A percentile compares a stretch with the other conserved stretches of the same genome.
Conservation (phyloP, 2,113 vertebrate species). For the Eudyptes chrysolophus region DNA sequence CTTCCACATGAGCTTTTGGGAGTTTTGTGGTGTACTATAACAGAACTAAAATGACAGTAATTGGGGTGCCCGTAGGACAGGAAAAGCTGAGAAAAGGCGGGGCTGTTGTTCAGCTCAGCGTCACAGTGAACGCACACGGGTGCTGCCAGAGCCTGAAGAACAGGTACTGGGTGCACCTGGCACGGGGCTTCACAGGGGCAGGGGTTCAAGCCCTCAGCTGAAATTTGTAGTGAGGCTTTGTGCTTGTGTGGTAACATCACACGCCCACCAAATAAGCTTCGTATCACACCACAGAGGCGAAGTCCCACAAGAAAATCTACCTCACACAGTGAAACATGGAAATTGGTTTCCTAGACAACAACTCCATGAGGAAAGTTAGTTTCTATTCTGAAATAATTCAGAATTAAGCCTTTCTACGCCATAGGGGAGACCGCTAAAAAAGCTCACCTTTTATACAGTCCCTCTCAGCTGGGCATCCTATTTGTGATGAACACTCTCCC, state of each 20-base stretch:
- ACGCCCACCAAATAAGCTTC: not conserved
- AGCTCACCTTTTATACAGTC: not conserved
- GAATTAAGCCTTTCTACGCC: not conserved
- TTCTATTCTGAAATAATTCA: not conserved
- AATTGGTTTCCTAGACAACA: not conserved
- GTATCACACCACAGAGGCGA: not conserved
- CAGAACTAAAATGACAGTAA: not conserved
- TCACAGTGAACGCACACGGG: fast-evolving
- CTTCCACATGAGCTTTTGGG: not conserved
- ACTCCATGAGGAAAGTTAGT: not conserved
- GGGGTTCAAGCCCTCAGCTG: not conserved
- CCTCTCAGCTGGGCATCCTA: not conserved
- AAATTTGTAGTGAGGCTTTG: not conserved
- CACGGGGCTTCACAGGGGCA: not conserved
- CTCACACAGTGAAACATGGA: not conserved
- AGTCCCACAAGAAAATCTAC: not conserved
- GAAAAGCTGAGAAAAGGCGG: not conserved
- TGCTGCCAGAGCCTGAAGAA: not conserved
- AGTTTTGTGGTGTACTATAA: not conserved
- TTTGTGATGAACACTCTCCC: not conserved
- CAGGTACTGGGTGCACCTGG: no score
- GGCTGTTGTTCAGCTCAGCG: not conserved
- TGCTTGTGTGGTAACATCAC: not conserved
- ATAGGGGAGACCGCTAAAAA: not conserved
- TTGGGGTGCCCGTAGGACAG: not conserved